A percentile compares a stretch with the other conserved stretches of the same genome.
Conservation (phyloP, 2,888 invertebrate species). For the Cetonia aurata region DNA sequence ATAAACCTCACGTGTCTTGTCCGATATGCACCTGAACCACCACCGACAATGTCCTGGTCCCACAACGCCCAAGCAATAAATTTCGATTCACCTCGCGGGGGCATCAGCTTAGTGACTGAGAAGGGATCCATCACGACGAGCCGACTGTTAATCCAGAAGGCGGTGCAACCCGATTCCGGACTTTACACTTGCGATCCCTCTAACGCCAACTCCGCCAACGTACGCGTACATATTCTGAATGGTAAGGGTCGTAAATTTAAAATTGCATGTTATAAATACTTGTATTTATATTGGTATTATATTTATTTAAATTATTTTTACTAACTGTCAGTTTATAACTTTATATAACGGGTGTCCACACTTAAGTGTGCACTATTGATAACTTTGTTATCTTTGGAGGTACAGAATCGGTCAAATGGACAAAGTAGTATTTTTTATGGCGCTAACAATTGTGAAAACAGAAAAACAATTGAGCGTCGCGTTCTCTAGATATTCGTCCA, state of each 20-base stretch:
- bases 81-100: constrained; percentile 90
- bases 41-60: constrained; percentile 86
- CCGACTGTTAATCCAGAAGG: constrained; percentile 85
- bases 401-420: too few relatives aligned
- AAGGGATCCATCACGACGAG: constrained; percentile 88
- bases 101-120: constrained; percentile 88
- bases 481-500: too few relatives aligned
- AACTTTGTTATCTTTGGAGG: too few relatives aligned
- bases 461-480: too few relatives aligned
- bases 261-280: neutral
- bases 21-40: constrained; percentile 86
- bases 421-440: too few relatives aligned
- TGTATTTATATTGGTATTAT: too few relatives aligned
- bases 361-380: too few relatives aligned
- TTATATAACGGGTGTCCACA: too few relatives aligned
- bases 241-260: constrained; percentile 71
- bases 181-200: constrained; percentile 87
- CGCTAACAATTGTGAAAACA: too few relatives aligned
- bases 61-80: constrained; percentile 88
- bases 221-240: constrained; percentile 87
- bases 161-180: constrained; percentile 83
- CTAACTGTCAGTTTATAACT: too few relatives aligned
- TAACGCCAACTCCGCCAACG: constrained; percentile 83
- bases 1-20: constrained; percentile 91
- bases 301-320: too few relatives aligned